These are phyloP conservation scores for Tanypteryx hageni DNA, from an alignment of 2,888 invertebrate genomes.

Conservation along the genomic window DNA sequence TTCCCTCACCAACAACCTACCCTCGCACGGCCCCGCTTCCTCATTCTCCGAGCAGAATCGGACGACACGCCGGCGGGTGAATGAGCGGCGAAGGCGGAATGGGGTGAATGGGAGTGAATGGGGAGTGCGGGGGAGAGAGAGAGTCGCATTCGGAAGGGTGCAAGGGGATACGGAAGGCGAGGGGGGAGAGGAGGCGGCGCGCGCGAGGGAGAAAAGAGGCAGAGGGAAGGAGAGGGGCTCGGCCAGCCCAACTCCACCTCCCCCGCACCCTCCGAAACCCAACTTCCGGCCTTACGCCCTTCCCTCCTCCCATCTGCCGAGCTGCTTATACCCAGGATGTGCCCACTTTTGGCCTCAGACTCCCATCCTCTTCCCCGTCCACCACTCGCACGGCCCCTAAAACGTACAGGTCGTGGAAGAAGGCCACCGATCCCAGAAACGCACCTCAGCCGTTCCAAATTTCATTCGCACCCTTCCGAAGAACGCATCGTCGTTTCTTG, in stretches of 20 bases:
- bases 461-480: not conserved
- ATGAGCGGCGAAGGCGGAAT: not conserved
- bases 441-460: not conserved
- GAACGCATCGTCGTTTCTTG: not conserved
- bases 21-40: not conserved
- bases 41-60: not conserved
- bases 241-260: too few species aligned
- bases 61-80: not conserved
- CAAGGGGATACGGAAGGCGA: not conserved
- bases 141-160: not conserved
- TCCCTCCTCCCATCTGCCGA: not conserved
- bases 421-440: not conserved
- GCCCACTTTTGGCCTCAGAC: conserved; percentile 6
- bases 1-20: not conserved
- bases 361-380: not conserved
- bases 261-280: conserved; percentile 40
- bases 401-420: not conserved
- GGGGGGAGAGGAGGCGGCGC: not conserved
- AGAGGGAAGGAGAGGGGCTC: not conserved
- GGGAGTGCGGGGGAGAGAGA: not conserved
- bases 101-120: not conserved
- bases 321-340: conserved; percentile 43
- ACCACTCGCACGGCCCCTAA: not conserved
- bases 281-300: conserved; percentile 58
- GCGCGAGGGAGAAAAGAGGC: not conserved